These are phyloP conservation scores for Cephalophus harveyi DNA, from an alignment of 2,113 vertebrate species.

Conservation along the genomic window DNA sequence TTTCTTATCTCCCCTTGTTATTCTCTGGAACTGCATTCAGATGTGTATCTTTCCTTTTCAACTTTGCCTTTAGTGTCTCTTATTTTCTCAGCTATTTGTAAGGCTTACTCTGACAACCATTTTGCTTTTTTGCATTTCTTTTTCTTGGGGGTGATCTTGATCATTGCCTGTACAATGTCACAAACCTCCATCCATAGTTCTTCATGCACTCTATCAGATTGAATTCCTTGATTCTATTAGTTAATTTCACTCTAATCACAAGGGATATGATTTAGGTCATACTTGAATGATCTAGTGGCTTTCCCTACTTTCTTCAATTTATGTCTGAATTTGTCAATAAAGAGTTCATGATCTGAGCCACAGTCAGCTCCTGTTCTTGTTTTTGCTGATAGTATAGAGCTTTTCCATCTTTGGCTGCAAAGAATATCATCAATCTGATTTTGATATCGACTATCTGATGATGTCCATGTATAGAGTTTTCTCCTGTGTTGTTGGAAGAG, in stretches of 20 bases:
- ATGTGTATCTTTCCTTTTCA: not conserved
- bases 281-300: not conserved
- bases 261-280: not conserved
- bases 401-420: not conserved
- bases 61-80: not conserved
- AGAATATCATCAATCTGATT: not conserved
- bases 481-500: not conserved
- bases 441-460: not conserved
- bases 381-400: not conserved
- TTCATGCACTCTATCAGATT: not conserved
- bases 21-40: not conserved
- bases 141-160: not conserved
- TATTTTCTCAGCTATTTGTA: not conserved
- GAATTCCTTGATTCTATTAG: not conserved
- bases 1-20: not conserved
- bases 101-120: not conserved
- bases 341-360: not conserved
- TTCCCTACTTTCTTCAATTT: not conserved
- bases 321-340: not conserved
- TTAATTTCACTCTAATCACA: not conserved
- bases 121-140: not conserved
- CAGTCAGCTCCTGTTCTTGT: not conserved
- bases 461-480: not conserved
- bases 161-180: not conserved
- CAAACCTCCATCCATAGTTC: not conserved